Conservation (phyloP, 2,113 vertebrate species). For the Grantiella picta region DNA sequence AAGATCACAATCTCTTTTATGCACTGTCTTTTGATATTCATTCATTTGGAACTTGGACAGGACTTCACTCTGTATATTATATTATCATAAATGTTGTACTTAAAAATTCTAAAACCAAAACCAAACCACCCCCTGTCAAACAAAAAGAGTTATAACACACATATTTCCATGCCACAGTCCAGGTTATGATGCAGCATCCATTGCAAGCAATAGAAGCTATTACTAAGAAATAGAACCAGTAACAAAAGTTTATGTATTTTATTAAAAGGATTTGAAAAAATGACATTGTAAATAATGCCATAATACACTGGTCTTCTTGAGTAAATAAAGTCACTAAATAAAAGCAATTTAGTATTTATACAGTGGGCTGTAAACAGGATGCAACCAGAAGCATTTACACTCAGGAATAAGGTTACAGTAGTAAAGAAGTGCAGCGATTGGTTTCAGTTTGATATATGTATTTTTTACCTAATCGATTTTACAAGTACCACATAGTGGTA, state of each 20-base stretch:
- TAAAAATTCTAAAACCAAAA: slow-evolving; percentile 52
- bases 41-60: slow-evolving; percentile 42
- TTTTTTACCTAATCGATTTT: neutral
- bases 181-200: slow-evolving; percentile 8
- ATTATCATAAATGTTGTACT: slow-evolving; percentile 34
- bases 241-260: neutral
- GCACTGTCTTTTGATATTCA: neutral
- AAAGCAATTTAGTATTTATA: neutral
- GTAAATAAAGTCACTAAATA: neutral
- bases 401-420: neutral
- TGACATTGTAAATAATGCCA: neutral
- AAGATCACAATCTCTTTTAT: neutral
- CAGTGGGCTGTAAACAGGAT: neutral
- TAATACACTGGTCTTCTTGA: neutral
- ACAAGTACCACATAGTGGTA: neutral
- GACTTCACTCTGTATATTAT: slow-evolving; percentile 29
- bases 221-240: neutral
- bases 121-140: neutral
- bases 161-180: neutral
- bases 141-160: neutral
- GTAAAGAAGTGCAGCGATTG: neutral
- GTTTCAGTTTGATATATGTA: neutral
- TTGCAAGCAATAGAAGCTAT: neutral
- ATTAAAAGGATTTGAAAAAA: neutral
- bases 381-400: neutral